phyloP scores from a whole-genome alignment of 2,888 invertebrate genomes.

The Rhabditoides inermis region DNA sequence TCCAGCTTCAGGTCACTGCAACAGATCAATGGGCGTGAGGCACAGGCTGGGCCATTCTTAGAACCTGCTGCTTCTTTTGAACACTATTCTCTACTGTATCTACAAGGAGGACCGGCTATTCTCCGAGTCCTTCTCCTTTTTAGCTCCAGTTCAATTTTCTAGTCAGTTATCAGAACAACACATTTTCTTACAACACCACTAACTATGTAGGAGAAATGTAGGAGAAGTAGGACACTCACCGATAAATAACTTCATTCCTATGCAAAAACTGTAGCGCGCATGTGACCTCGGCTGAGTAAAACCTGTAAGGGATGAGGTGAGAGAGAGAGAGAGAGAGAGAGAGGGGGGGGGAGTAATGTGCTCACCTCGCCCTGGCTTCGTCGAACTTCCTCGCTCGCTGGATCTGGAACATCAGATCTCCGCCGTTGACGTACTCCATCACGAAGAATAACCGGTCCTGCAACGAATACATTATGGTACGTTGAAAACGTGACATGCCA shows the following conservation, averaged over 20 bases:
- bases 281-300: conserved; percentile 97
- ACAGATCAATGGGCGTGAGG: too few species aligned
- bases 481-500: not conserved
- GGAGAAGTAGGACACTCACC: conserved; percentile 54
- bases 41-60: too few species aligned
- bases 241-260: conserved; percentile 87
- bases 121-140: too few species aligned
- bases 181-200: too few species aligned
- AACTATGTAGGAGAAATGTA: too few species aligned
- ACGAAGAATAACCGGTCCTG: conserved; percentile 90
- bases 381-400: conserved; percentile 95
- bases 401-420: conserved; percentile 77
- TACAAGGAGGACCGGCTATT: too few species aligned
- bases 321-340: not conserved
- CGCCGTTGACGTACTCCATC: conserved; percentile 97
- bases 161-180: too few species aligned
- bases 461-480: not conserved
- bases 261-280: conserved; percentile 93
- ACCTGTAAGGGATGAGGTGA: conserved; percentile 56
- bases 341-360: conserved; percentile 11
- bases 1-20: conserved; percentile 88
- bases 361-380: conserved; percentile 71
- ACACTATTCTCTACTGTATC: too few species aligned
- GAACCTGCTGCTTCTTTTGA: too few species aligned
- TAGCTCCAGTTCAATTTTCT: too few species aligned